Conservation (phyloP, 2,888 invertebrate genomes). For the Gari tellinella region DNA sequence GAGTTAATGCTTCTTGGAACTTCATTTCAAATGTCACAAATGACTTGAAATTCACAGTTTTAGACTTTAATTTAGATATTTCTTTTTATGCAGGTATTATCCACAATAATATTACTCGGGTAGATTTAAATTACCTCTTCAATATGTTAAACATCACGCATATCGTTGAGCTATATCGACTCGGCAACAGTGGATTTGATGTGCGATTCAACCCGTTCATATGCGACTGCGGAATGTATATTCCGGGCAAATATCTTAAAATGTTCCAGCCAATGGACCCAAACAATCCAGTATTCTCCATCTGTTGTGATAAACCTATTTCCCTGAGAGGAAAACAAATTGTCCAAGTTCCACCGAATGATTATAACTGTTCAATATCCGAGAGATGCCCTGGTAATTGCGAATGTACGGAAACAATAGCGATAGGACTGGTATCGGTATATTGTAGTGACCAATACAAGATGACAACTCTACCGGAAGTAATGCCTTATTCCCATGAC, state of each 20-base stretch:
- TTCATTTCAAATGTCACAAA: constrained; percentile 23
- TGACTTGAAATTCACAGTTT: constrained; percentile 19
- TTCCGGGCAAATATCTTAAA: constrained; percentile 4
- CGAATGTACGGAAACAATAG: constrained; percentile 26
- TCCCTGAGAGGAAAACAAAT: constrained; percentile 23
- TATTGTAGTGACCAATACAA: constrained; percentile 10
- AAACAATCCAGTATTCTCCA: constrained; percentile 33
- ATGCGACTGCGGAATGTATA: constrained; percentile 42
- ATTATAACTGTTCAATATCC: constrained; percentile 43
- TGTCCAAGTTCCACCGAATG: not conserved
- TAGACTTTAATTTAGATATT: not conserved
- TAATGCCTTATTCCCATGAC: constrained; percentile 4
- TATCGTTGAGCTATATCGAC: not conserved
- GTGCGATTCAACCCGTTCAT: constrained; percentile 42
- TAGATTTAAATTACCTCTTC: constrained; percentile 15
- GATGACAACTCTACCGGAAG: constrained; percentile 4
- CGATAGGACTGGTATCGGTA: constrained; percentile 15
- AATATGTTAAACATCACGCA: constrained; percentile 29
- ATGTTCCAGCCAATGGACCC: constrained; percentile 27
- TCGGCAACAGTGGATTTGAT: constrained; percentile 32
- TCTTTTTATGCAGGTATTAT: not conserved
- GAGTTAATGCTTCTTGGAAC: constrained; percentile 34
- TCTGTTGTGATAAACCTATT: constrained; percentile 26
- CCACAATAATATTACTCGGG: constrained; percentile 37
- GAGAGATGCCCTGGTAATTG: constrained; percentile 30